Base-by-base conservation (phyloP, 2,113 vertebrate species). In the Condylura cristata region DNA sequence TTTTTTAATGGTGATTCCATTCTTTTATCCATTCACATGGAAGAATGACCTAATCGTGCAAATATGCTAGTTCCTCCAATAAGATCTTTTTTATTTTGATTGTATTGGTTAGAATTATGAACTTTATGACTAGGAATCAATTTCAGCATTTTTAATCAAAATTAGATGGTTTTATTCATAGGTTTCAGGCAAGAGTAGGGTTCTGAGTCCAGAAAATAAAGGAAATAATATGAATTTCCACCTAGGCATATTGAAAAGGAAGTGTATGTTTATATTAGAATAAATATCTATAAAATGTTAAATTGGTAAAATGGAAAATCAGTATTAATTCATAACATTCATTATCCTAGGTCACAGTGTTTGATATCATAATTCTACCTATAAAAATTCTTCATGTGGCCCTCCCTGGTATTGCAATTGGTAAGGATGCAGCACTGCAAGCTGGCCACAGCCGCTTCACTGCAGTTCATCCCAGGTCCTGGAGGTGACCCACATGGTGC, bases 31-130 rank as follows among this genome's bases (percentile, higher is more conserved):
- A 17, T 30, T 9, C 90, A 5, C 20, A 32, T 83, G 41, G 0
- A 22, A 68, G 7, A 92, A 39, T 61, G 24, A 8, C 10, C 6
- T 32, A 63, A 32, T 65, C 32, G 56, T 65, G 24, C 14, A 89
- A 91, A 80, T 78, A 6, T 82, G 53, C 71, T 41, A 75, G 28
- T 17, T 2, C 8, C 34, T 89, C 86, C 8, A 8, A 78, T 74
- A 20, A 63, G 46, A 86, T 22, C 12, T 89, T 39, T 39, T 86
- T 18, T 65, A 37, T 68, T 82, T 83, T 41, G 5, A 68, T 74
- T 94, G 76, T 75, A 12, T 86, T 48, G 41, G 28, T 82, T 82
- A 72, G n/a, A 92, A 83, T 89, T 82, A 92, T 41, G 30, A 74
- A 24, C 5, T 89, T 48, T 88, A 11, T 71, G n/a, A 70, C 56